phyloP scores from a whole-genome alignment of 2,888 invertebrate species.

The Caradrina clavipalpis region DNA sequence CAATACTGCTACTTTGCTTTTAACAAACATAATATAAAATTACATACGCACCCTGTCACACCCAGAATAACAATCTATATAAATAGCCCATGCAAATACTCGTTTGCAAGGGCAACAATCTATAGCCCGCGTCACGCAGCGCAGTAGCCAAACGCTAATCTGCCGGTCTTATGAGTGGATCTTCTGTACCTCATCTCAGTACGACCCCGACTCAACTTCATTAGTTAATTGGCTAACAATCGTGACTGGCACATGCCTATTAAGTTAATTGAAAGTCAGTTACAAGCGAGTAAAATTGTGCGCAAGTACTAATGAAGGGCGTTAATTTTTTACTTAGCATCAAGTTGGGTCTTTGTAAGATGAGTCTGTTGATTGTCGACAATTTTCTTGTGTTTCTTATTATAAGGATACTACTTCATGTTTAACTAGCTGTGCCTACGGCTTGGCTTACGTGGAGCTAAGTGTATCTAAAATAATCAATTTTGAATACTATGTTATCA shows the following conservation, averaged over 20 bases:
- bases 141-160: no score
- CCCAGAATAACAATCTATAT: no score
- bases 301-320: constrained; percentile 47
- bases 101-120: no score
- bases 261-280: constrained; percentile 72
- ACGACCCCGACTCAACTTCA: constrained; percentile 64
- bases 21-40: no score
- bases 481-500: no score
- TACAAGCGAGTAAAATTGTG: constrained; percentile 62
- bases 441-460: no score
- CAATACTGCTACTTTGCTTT: no score
- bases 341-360: not conserved
- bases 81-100: no score
- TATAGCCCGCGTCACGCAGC: no score
- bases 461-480: no score
- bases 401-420: not conserved
- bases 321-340: constrained; percentile 27
- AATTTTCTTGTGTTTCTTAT: not conserved
- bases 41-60: no score
- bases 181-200: constrained; percentile 33
- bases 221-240: constrained; percentile 76
- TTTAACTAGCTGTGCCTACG: not conserved
- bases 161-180: not conserved
- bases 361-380: not conserved
- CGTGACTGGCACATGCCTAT: constrained; percentile 67